These are phyloP conservation scores for Labeo calbasu DNA, from an alignment of 2,797 vertebrate species.

Conservation along the genomic window DNA sequence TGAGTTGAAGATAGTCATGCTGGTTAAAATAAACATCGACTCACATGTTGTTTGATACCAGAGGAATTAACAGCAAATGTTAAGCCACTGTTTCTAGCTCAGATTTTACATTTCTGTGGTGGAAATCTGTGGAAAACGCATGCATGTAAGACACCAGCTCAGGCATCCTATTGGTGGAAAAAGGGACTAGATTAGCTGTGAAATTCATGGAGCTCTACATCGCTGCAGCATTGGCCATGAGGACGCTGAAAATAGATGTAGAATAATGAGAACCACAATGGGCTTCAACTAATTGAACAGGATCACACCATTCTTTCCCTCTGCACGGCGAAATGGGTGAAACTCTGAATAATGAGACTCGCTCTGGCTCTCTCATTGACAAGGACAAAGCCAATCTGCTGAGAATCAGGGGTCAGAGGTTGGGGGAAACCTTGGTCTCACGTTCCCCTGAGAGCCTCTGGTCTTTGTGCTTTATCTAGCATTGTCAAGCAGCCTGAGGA, in stretches of 20 bases:
- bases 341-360: conserved; percentile 61
- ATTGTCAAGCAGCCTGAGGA: conserved; percentile 69
- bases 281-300: conserved; percentile 50
- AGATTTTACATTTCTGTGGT: background rate
- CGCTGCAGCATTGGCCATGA: conserved; percentile 10
- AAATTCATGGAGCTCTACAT: conserved; percentile 40
- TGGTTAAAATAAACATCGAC: background rate
- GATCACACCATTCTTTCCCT: conserved; percentile 42
- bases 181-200: conserved; percentile 28
- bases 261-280: conserved; percentile 51
- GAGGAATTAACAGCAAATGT: background rate
- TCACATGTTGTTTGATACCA: background rate
- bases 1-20: background rate
- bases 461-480: conserved; percentile 78
- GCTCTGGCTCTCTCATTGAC: conserved; percentile 68
- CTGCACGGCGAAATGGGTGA: conserved; percentile 37
- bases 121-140: background rate
- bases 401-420: conserved; percentile 75
- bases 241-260: conserved; percentile 49
- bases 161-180: background rate
- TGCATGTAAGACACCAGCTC: background rate
- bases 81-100: background rate
- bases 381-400: conserved; percentile 83
- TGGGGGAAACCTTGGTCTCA: conserved; percentile 73
- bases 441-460: conserved; percentile 69